Percentiles rank a stretch among this genome's conserved stretches.
These are phyloP conservation scores for Berghia stephanieae DNA, from an alignment of 1,140 invertebrate species.

Conservation along the genomic window DNA sequence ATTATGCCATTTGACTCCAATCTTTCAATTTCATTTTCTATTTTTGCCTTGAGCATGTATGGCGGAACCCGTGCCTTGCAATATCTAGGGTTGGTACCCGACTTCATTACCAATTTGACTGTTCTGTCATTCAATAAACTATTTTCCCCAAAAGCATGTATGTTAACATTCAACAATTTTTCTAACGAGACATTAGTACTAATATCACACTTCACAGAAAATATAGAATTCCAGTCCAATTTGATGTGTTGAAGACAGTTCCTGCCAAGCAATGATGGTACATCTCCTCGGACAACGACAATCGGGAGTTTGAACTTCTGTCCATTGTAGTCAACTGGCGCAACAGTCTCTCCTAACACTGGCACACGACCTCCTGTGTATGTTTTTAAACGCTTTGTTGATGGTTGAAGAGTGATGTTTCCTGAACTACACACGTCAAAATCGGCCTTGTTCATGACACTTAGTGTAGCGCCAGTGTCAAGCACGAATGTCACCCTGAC, in stretches of 20 bases:
- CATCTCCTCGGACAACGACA: background rate
- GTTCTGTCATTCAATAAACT: constrained; percentile 29
- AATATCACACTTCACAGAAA: background rate
- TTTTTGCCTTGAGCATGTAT: constrained; percentile 41
- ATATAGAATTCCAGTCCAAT: background rate
- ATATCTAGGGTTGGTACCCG: constrained; percentile 25
- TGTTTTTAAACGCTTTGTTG: too few species aligned
- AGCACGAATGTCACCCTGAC: too few species aligned
- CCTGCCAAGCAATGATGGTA: constrained; percentile 1
- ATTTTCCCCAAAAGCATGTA: background rate
- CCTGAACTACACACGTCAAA: too few species aligned
- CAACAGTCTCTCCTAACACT: too few species aligned
- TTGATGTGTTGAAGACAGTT: constrained; percentile 1
- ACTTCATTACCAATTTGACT: constrained; percentile 27
- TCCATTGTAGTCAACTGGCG: constrained; percentile 4
- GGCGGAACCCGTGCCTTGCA: constrained; percentile 56
- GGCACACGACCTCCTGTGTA: too few species aligned
- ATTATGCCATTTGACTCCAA: constrained; percentile 39
- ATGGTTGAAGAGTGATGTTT: too few species aligned
- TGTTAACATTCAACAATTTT: background rate
- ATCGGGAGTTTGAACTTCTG: background rate
- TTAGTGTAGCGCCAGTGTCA: too few species aligned
- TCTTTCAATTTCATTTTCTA: constrained; percentile 48
- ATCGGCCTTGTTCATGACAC: too few species aligned
- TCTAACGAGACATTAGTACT: too few species aligned